Evolutionary conservation across 2,797 vertebrate species (phyloP).

Genomic region (Propithecus deckenii): DNA sequence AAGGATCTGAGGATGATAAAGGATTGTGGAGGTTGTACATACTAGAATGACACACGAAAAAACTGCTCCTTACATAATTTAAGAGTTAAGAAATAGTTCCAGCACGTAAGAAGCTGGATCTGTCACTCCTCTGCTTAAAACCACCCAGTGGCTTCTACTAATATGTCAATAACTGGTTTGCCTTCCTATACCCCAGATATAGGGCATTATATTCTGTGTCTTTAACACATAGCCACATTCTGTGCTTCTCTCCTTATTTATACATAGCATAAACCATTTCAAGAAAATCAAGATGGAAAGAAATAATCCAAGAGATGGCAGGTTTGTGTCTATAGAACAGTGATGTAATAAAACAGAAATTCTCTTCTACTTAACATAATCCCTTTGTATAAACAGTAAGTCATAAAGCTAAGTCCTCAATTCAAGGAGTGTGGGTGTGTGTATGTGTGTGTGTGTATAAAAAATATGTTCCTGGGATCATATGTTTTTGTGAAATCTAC

Average conservation of each 20-base stretch:
- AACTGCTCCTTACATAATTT: neutral
- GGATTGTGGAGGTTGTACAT: fast-evolving
- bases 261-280: neutral
- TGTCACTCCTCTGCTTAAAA: neutral
- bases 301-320: neutral
- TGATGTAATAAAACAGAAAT: neutral
- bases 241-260: neutral
- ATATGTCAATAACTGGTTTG: neutral
- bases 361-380: neutral
- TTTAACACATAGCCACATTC: neutral
- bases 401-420: neutral
- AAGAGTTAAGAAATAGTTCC: neutral
- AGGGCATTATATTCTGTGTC: neutral
- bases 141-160: neutral
- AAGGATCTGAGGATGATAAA: neutral
- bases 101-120: neutral
- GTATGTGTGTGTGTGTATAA: too few relatives aligned
- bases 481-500: neutral
- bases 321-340: neutral
- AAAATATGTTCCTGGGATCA: neutral
- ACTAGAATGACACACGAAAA: neutral
- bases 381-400: neutral
- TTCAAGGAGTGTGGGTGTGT: neutral
- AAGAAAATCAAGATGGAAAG: neutral
- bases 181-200: neutral